Conservation (phyloP, 2,888 invertebrate genomes). For the Phymatocera aterrima region DNA sequence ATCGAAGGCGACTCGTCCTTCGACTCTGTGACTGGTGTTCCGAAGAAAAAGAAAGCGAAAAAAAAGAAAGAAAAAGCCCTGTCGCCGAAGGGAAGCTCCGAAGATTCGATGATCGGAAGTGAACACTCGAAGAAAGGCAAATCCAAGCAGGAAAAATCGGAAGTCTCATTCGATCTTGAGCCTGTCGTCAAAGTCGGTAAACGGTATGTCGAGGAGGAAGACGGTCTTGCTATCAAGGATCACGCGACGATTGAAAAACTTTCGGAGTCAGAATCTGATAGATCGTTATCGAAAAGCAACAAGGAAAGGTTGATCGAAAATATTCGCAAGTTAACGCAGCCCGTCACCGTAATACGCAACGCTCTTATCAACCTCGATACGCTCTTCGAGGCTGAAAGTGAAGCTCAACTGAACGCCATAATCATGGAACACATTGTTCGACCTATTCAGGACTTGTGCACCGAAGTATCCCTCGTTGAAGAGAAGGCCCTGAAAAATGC, state of each 20-base stretch:
- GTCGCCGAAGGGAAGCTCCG: conserved; percentile 57
- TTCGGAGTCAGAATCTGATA: conserved; percentile 55
- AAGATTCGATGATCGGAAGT: conserved; percentile 59
- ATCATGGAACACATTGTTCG: conserved; percentile 62
- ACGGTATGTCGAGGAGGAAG: conserved; percentile 46
- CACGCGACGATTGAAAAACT: conserved; percentile 40
- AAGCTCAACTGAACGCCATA: conserved; percentile 57
- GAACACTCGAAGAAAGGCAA: conserved; percentile 11
- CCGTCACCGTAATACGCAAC: conserved; percentile 61
- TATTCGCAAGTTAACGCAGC: conserved; percentile 59
- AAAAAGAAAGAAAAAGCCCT: conserved; percentile 58
- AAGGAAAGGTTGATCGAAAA: conserved; percentile 62
- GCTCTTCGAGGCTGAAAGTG: conserved; percentile 50
- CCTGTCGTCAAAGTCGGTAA: conserved; percentile 28
- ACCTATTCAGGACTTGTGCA: conserved; percentile 67
- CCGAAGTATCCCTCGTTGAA: conserved; percentile 65
- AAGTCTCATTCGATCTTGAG: conserved; percentile 27
- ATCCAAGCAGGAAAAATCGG: conserved; percentile 30
- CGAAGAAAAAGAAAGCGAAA: conserved; percentile 66
- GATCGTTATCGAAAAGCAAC: conserved; percentile 56
- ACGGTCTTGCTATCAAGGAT: conserved; percentile 36
- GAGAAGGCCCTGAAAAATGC: conserved; percentile 64
- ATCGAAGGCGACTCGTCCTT: conserved; percentile 70
- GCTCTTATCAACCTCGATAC: conserved; percentile 61
- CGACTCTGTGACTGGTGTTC: conserved; percentile 61